Percentiles rank a stretch among this genome's conserved stretches.
Conservation (phyloP, 1,140 invertebrate genomes). For the Drosophila carrolli region DNA sequence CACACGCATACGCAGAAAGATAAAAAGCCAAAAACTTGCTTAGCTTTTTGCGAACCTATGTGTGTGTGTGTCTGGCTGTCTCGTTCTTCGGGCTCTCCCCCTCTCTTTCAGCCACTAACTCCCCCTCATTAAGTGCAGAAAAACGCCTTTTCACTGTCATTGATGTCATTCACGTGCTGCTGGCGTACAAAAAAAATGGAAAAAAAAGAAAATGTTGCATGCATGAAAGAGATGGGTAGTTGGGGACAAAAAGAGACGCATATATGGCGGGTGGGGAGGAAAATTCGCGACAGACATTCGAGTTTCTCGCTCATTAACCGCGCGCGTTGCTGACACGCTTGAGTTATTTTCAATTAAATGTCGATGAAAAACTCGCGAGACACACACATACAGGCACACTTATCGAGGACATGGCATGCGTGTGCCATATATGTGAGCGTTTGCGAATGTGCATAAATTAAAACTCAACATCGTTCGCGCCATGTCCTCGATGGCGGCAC, state of each 20-base stretch:
- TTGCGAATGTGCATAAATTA: slow-evolving; percentile 72
- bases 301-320: slow-evolving; percentile 83
- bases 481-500: slow-evolving; percentile 61
- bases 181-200: slow-evolving; percentile 23
- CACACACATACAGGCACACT: slow-evolving; percentile 21
- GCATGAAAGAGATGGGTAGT: slow-evolving; percentile 21
- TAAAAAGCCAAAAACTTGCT: slow-evolving; percentile 66
- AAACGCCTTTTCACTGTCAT: slow-evolving; percentile 79
- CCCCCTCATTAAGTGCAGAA: slow-evolving; percentile 74
- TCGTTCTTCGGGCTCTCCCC: slow-evolving; percentile 3
- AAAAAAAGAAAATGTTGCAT: slow-evolving; percentile 26
- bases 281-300: slow-evolving; percentile 76
- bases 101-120: slow-evolving; percentile 14
- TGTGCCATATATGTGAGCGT: slow-evolving; percentile 7
- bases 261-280: slow-evolving; percentile 8
- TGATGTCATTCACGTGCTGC: slow-evolving; percentile 76
- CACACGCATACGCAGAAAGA: slow-evolving; percentile 61
- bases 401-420: slow-evolving; percentile 51
- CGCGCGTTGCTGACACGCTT: slow-evolving; percentile 80
- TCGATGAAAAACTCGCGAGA: slow-evolving; percentile 77
- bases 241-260: not conserved
- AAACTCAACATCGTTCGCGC: slow-evolving; percentile 58
- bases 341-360: slow-evolving; percentile 83
- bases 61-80: slow-evolving; percentile 11
- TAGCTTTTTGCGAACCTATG: slow-evolving; percentile 28